Evolutionary conservation across 2,113 vertebrate genomes (phyloP), one percentile per base, ranked within the genome.

Genomic region (Delphinus delphis): DNA sequence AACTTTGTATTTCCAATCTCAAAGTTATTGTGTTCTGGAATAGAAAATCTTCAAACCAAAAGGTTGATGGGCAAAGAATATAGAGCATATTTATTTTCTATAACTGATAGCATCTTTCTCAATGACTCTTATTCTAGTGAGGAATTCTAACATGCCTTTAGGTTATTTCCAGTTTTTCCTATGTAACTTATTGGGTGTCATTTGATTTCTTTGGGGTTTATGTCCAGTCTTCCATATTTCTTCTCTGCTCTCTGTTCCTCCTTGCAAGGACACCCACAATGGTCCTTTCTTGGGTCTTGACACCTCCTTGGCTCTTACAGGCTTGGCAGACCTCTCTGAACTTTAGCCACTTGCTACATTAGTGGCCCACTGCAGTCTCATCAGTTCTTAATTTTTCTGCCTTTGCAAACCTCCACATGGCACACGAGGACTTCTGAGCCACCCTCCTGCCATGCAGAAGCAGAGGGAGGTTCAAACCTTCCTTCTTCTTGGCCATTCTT

Each of bases 371-470:
- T 36, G 18, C 1, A 38, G 0, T 81, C 18, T 13, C 38, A 86
- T 1, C 17, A 62, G 47, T 9, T 90, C 26, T 86, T 31, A 60
- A 11, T 23, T 86, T 70, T 90, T 8, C 13, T 62, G 8, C 28
- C 28, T 74, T 82, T 68, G 82, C 50, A 92, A 77, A 70, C 25
- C 63, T 93, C 50, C 36, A 28, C 41, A 20, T n/a, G 74, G 23
- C 4, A 10, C n/a, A 77, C 0, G 3, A 11, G 17, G 50, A 63
- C 50, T 76, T 86, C 38, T 82, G 73, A 63, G 33, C 31, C 55
- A 47, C 15, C 0, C 4, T 77, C 20, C 0, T 20, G 53, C 8
- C 18, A 14, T 1, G 3, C 2, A 62, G 60, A 62, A 47, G 3
- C 68, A 83, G 47, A 62, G 4, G 12, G n/a, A 76, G 7, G 2